Evolutionary conservation across 2,888 invertebrate species (phyloP), one percentile per base, ranked within the genome.

Genomic region (Aphodius granarius): DNA sequence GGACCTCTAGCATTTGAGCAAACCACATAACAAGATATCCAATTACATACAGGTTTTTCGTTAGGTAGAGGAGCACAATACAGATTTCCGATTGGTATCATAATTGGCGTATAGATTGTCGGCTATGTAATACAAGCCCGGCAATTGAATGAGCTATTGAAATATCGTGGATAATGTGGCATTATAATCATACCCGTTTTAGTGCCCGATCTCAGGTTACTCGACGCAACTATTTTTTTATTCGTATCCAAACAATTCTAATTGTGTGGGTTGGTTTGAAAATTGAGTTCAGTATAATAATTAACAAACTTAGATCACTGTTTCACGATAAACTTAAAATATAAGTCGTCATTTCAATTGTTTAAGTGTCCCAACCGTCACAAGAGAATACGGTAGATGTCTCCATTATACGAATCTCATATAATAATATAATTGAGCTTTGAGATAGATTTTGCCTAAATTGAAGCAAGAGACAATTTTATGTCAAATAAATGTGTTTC

Each of bases 71-170:
- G 43, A 6, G 43, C 43, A 43, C 43, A 43, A 43, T 43, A 43
- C 43, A 43, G 43, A 43, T 2, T 43, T 43, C 43, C 6, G 43
- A 43, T 43, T 43, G 43, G 43, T 43, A 68, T 68, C 68, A 68
- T 68, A 68, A 68, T 68, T 68, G 68, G 68, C 20, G 22, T 68
- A 68, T 68, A 68, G 68, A 68, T 68, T 68, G 22, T 21, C 43
- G 43, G 43, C n/a, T 21, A 68, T 16, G 68, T 68, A 68, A 68
- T 22, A 68, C 21, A 21, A 22, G 68, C 68, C 20, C n/a, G 20
- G 22, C 21, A 68, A 68, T 68, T 68, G 68, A 68, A 68, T 68
- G 68, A 68, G 68, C 20, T 68, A 68, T 68, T 68, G 43, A 43
- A 43, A 43, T 43, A 43, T 43, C 43, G 9, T 9, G 6, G 43